These are phyloP conservation scores for Piprites chloris DNA, from an alignment of 2,113 vertebrate species.

Conservation along the genomic window DNA sequence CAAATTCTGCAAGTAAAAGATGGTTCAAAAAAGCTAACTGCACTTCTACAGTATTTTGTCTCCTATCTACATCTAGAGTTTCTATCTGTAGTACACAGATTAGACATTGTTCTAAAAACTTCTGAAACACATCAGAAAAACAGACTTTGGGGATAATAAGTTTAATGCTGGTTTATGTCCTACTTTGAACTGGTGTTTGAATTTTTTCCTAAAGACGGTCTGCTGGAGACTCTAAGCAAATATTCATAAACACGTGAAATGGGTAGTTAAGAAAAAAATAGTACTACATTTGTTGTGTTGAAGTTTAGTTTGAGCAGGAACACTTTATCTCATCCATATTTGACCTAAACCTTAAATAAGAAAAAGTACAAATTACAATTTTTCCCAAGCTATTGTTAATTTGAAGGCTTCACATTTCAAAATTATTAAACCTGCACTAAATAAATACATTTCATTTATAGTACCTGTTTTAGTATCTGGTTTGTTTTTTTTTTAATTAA, in stretches of 20 bases:
- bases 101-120: background rate
- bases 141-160: background rate
- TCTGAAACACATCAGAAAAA: background rate
- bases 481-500: background rate
- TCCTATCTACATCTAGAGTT: background rate
- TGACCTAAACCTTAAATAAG: background rate
- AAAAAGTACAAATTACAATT: background rate
- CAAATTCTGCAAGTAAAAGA: background rate
- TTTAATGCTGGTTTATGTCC: background rate
- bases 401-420: background rate
- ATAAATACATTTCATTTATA: background rate
- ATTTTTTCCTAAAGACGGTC: background rate
- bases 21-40: background rate
- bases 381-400: background rate
- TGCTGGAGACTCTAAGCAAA: background rate
- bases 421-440: background rate
- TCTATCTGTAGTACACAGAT: background rate
- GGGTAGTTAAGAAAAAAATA: background rate
- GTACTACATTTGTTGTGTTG: background rate
- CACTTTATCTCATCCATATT: background rate
- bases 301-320: background rate
- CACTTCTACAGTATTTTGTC: background rate
- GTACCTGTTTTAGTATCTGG: background rate
- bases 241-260: background rate
- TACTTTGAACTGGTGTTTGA: background rate